These are phyloP conservation scores for Tetranychus urticae DNA, from an alignment of 1,140 invertebrate species.

Conservation along the genomic window DNA sequence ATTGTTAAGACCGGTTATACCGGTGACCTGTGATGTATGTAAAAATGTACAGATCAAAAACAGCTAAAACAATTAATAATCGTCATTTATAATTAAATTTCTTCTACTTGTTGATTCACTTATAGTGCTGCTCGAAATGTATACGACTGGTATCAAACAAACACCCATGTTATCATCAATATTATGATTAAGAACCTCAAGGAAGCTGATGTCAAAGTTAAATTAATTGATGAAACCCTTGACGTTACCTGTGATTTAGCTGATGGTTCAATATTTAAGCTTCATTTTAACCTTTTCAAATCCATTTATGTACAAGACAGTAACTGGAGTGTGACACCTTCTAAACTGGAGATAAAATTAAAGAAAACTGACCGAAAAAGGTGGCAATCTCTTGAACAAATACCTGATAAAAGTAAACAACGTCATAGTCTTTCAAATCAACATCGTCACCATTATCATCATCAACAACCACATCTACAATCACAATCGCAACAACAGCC, in stretches of 20 bases:
- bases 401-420: constrained; percentile 6
- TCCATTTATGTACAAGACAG: constrained; percentile 9
- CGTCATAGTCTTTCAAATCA: neutral
- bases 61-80: too few relatives aligned
- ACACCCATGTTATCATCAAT: constrained; percentile 9
- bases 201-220: constrained; percentile 11
- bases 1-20: neutral
- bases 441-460: too few relatives aligned
- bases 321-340: constrained; percentile 9
- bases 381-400: constrained; percentile 8
- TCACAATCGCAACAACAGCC: too few relatives aligned
- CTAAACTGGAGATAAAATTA: constrained; percentile 9
- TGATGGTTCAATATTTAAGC: constrained; percentile 3
- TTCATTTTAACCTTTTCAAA: constrained; percentile 9
- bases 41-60: too few relatives aligned
- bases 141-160: constrained; percentile 11
- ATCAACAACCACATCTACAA: too few relatives aligned
- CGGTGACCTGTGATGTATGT: neutral
- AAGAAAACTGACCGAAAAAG: constrained; percentile 8
- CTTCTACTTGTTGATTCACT: neutral
- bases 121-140: constrained; percentile 5
- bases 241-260: constrained; percentile 7
- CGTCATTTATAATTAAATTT: too few relatives aligned
- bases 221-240: constrained; percentile 7
- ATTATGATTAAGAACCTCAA: constrained; percentile 9